Evolutionary conservation across 2,113 vertebrate species (phyloP), one percentile per base, ranked within the genome.

Genomic region (Cyprinus carpio): DNA sequence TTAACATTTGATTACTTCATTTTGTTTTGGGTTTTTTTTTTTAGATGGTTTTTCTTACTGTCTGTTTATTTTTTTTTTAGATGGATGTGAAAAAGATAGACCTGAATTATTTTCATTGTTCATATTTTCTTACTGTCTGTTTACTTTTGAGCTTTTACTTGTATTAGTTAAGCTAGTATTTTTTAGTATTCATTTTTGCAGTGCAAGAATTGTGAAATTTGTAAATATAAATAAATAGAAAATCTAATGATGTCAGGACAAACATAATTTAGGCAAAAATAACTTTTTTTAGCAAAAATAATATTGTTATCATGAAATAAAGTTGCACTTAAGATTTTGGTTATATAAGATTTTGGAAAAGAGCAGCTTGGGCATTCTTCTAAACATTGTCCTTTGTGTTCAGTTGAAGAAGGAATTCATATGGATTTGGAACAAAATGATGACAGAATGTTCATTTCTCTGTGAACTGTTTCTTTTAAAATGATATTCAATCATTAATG

Each of bases 331-430:
- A 65, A 2, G 25, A 29, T 29, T 64, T 31, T 31, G 64, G 13
- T 67, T 13, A 49, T 51, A 51, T 51, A 54, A 54, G 51, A 54
- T 54, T 54, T 54, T 54, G 71, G 5, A 74, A 46, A 46, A 46
- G 71, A 74, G 71, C 71, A 74, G 37, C 71, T 25, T 4, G 34
- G 37, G n/a, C 69, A n/a, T 72, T 2, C 69, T 72, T 72, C 69
- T 12, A n/a, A 72, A 72, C 1, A 8, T 43, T 23, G 9, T 72
- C 18, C 40, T 37, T 43, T n/a, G 4, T n/a, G 10, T 46, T 46
- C 20, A 25, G 25, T 74, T 6, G 6, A 46, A n/a, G 37, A 20
- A 69, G 20, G 11, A 43, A 43, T 5, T 43, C 11, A n/a, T 72
- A 46, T 2, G n/a, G 13, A 25, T 29, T 31, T 27, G n/a, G 27